Evolutionary conservation across 1,140 invertebrate genomes (phyloP), one percentile per base, ranked within the genome.

Genomic region (Ericerus pela): DNA sequence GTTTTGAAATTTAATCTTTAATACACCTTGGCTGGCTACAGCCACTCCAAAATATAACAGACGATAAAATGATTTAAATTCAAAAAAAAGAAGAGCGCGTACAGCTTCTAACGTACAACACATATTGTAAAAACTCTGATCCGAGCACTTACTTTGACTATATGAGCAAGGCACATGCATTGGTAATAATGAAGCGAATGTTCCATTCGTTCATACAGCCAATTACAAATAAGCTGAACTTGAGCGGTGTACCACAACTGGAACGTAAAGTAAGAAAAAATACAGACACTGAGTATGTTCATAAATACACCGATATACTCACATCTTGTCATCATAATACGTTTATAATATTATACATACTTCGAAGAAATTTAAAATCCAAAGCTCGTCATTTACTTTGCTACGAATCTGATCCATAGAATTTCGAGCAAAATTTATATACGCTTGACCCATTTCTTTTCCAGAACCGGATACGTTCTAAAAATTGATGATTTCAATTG

Each of bases 361-460:
- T 78, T 99, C 95, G 73, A 97, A 96, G 63, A 98, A 84, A 67
- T 85, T 92, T 20, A 98, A 75, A 58, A 96, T 95, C 90, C 94
- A 99, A 14, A 99, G 75, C 73, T 99, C 96, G 71, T 99, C 96
- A 61, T 75, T 80, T 55, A 99, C 88, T 76, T 97, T 96, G 62
- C 95, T 92, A 65, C 93, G 79, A 60, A 99, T 87, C 75, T 95
- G 91, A 73, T 99, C 96, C 78, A 97, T 90, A 62, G 91, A 96
- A 63, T 91, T 94, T 55, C 93, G 79, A 70, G 93, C 87, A 68
- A 98, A 99, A 69, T 91, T 95, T 14, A 99, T 91, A 72, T 99
- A 99, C 1, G 88, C 84, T 69, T 97, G 91, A 20, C 96, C 96
- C 66, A 97, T 82, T 69, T 93, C 90, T 65, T 89, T 90, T 8